Evolutionary conservation across 2,113 vertebrate species (phyloP), one percentile per base, ranked within the genome.

Genomic region (Papio anubis): DNA sequence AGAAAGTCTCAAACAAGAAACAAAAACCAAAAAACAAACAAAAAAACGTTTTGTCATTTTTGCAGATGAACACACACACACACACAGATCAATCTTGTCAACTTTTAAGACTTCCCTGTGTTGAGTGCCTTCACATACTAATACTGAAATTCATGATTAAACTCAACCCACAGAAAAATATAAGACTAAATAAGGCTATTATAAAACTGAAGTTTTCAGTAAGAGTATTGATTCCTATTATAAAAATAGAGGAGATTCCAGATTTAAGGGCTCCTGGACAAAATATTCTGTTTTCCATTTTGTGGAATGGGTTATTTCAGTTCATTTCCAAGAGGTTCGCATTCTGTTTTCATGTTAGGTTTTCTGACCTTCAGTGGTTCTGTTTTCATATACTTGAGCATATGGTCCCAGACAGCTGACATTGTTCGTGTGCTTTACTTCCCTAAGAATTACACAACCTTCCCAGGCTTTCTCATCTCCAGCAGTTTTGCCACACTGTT

Each of bases 91-190:
- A 10, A 30, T 75, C 27, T 10, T 78, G 5, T 76, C 16, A 66
- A 20, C 80, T 76, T 81, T 52, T 68, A 38, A 88, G 32, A 48
- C 30, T 72, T 40, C 52, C 17, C 27, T 30, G 1, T 23, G 11
- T 68, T 80, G 40, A 35, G 55, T 43, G 14, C 52, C 35, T 70
- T 86, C 27, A 85, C 66, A 76, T 11, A 45, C 52, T 27, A 32
- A 85, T 23, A 23, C 43, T 70, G 61, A 90, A 85, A 78, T 76
- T 50, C 38, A 57, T 76, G 90, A 78, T 73, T 38, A n/a, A 94
- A 68, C 2, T 78, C 35, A 90, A 48, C 48, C 10, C 25, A 32
- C 55, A 52, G 86, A 72, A 70, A 92, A 76, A 52, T 57, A 45
- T 38, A 64, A 21, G 83, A 66, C 27, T 66, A 61, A 89, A 76